phyloP scores from a whole-genome alignment of 2,113 vertebrate genomes.

The Herpetotheres cachinnans region DNA sequence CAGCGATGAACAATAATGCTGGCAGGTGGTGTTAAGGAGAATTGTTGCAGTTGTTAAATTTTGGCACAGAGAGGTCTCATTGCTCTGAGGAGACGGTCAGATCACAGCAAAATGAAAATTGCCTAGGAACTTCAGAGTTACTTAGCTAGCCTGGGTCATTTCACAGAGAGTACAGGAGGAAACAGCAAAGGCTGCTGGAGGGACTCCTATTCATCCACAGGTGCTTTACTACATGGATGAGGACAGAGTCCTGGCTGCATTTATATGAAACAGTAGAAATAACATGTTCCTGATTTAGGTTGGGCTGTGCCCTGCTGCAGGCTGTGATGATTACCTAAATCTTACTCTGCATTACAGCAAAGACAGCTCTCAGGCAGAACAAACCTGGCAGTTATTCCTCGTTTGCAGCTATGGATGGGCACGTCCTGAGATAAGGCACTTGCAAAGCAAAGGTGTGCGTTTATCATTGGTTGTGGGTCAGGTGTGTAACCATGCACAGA shows the following conservation, averaged over 20 bases:
- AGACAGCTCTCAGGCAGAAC: not conserved
- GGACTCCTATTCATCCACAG: not conserved
- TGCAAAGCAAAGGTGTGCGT: not conserved
- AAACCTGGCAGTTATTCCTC: not conserved
- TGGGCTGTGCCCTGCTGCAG: not conserved
- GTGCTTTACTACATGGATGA: not conserved
- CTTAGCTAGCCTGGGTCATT: not conserved
- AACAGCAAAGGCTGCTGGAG: not conserved
- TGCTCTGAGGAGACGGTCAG: slow-evolving; percentile 17
- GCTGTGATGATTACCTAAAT: not conserved
- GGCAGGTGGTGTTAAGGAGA: slow-evolving; percentile 63
- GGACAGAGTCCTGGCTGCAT: not conserved
- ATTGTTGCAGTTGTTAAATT: slow-evolving; percentile 58
- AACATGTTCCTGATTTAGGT: rapidly evolving
- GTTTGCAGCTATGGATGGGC: not conserved
- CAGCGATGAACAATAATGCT: slow-evolving; percentile 50
- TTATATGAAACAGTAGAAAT: not conserved
- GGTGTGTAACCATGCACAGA: not conserved
- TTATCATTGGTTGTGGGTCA: not conserved
- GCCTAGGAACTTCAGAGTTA: not conserved
- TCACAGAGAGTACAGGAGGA: not conserved
- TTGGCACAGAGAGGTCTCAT: slow-evolving; percentile 13
- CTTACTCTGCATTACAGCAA: rapidly evolving
- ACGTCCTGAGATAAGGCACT: not conserved
- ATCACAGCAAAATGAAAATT: not conserved